A percentile compares a stretch with the other conserved stretches of the same genome.
phyloP scores from a whole-genome alignment of 2,888 invertebrate genomes.

The Lycaena phlaeas region DNA sequence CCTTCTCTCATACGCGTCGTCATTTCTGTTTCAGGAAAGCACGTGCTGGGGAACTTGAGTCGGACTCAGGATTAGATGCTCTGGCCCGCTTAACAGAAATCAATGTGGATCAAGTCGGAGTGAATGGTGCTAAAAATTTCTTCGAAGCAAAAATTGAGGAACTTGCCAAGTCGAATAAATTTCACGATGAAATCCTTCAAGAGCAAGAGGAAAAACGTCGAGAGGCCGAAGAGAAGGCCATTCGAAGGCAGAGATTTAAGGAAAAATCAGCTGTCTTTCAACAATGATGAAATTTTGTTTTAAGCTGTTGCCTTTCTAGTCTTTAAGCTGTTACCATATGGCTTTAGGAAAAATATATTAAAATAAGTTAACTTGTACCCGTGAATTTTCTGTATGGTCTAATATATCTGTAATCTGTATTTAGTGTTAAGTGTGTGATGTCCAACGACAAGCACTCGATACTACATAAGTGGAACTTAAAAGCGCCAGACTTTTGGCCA shows the following conservation, averaged over 20 bases:
- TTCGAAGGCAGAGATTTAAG: constrained; percentile 87
- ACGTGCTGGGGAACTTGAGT: constrained; percentile 89
- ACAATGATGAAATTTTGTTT: constrained; percentile 33
- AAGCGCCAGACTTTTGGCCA: no score
- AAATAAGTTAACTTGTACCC: no score
- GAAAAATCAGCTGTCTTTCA: constrained; percentile 90
- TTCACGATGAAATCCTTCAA: constrained; percentile 92
- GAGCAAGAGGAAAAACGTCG: constrained; percentile 92
- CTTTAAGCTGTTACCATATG: constrained; percentile 64
- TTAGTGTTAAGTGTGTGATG: no score
- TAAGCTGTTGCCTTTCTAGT: constrained; percentile 47
- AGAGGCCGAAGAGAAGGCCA: constrained; percentile 87
- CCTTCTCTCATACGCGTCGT: no score
- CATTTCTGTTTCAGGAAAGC: constrained; percentile 78
- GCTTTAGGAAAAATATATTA: constrained; percentile 28
- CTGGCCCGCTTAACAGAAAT: constrained; percentile 91
- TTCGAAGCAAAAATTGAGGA: constrained; percentile 97
- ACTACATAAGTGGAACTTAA: no score
- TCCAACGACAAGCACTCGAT: no score
- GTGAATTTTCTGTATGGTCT: no score
- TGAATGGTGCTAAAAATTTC: constrained; percentile 94
- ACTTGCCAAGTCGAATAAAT: constrained; percentile 85
- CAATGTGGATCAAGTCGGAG: constrained; percentile 94
- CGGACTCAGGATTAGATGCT: constrained; percentile 89
- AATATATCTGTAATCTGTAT: no score